phyloP scores from a whole-genome alignment of 2,888 invertebrate genomes.

The Tipula helvola region DNA sequence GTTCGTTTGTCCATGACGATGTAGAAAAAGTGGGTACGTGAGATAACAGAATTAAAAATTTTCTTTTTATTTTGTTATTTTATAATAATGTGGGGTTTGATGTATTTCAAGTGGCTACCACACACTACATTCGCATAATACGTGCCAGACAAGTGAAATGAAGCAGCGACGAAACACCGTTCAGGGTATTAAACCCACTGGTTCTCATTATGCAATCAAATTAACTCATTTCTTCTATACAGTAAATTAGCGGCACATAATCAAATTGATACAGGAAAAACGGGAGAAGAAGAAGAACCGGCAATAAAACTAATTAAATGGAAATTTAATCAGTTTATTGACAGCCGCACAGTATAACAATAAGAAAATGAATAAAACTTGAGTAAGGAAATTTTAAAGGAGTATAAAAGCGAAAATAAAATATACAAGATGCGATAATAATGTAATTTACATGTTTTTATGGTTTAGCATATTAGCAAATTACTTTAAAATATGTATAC shows the following conservation, averaged over 20 bases:
- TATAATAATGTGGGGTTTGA: not conserved
- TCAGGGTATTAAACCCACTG: not conserved
- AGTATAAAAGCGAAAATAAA: not conserved
- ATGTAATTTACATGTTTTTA: not conserved
- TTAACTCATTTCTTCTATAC: not conserved
- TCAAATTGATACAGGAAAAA: not conserved
- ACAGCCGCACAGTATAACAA: not conserved
- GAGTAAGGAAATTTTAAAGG: not conserved
- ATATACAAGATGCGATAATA: not conserved
- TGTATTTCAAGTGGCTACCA: not conserved
- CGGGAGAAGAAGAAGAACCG: not conserved
- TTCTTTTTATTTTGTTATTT: not conserved
- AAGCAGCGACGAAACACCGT: not conserved
- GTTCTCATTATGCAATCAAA: not conserved
- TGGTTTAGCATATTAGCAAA: not conserved
- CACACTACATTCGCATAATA: not conserved
- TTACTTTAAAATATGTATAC: not conserved
- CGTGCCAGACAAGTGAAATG: not conserved
- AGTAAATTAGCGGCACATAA: not conserved
- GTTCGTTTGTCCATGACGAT: not conserved
- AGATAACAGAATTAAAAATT: not conserved
- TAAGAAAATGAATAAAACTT: not conserved
- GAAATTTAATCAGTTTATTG: not conserved
- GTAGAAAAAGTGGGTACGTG: not conserved
- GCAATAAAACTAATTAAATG: not conserved